Evolutionary conservation across 2,113 vertebrate species (phyloP).

Genomic region (Cyprinodon variegatus): DNA sequence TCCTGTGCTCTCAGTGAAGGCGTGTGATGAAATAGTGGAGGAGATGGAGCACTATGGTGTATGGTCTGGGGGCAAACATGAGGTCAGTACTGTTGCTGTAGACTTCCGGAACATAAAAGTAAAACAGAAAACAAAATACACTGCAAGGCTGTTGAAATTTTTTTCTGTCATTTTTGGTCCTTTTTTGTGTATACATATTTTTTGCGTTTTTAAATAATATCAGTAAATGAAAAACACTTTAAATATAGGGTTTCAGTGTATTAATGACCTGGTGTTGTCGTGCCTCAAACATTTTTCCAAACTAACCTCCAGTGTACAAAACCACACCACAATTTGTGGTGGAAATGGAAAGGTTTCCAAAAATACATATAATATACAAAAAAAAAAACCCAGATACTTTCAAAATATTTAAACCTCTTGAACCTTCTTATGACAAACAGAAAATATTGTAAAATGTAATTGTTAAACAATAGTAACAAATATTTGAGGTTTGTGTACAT

Average conservation of each 20-base stretch:
- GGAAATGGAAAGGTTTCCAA: not conserved
- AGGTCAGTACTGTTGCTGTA: conserved; percentile 80
- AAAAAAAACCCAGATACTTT: not conserved
- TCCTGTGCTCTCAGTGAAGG: conserved; percentile 90
- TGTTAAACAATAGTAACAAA: no score
- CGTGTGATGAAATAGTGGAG: conserved; percentile 93
- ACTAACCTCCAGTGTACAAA: not conserved
- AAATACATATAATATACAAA: not conserved
- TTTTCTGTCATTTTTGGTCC: not conserved
- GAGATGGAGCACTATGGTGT: conserved; percentile 95
- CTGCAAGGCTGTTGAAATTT: not conserved
- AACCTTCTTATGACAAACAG: no score
- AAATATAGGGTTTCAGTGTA: not conserved
- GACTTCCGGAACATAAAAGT: conserved; percentile 23
- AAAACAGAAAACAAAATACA: conserved; percentile 1
- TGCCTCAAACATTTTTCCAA: not conserved
- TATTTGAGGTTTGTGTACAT: no score
- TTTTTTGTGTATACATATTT: not conserved
- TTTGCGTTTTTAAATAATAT: not conserved
- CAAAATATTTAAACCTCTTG: no score
- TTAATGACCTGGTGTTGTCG: not conserved
- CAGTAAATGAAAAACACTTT: not conserved
- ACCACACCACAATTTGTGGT: not conserved
- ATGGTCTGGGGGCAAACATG: conserved; percentile 93
- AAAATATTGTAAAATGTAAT: no score